Percentiles rank a stretch among this genome's conserved stretches.
phyloP scores from a whole-genome alignment of 2,797 vertebrate genomes.

The Poecilia wingei region DNA sequence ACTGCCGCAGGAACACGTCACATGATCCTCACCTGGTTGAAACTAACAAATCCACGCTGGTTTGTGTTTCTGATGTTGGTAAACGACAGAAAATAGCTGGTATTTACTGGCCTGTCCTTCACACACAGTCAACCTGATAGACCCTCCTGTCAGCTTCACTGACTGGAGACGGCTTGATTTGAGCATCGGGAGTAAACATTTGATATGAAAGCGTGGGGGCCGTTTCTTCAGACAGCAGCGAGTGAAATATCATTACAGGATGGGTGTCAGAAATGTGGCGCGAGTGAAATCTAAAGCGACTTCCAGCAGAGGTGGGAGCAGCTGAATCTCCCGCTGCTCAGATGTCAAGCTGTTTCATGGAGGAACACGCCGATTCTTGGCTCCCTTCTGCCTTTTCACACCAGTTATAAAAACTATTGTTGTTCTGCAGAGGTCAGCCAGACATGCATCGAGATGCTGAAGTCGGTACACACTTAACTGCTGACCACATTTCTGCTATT shows the following conservation, averaged over 20 bases:
- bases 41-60: slow-evolving; percentile 19
- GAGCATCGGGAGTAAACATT: slow-evolving; percentile 23
- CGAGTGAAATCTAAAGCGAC: slow-evolving; percentile 33
- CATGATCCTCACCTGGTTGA: slow-evolving; percentile 38
- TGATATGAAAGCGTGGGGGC: background rate
- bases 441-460: background rate
- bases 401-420: background rate
- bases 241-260: slow-evolving; percentile 21
- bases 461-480: slow-evolving; percentile 14
- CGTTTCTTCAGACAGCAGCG: slow-evolving; percentile 26
- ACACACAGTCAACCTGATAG: slow-evolving; percentile 10
- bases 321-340: slow-evolving; percentile 29
- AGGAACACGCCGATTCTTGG: background rate
- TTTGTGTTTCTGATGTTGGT: background rate
- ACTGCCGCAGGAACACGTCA: slow-evolving; percentile 19
- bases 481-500: slow-evolving; percentile 7
- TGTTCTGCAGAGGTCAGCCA: background rate
- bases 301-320: slow-evolving; percentile 16
- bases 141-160: slow-evolving; percentile 5
- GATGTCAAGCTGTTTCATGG: slow-evolving; percentile 34
- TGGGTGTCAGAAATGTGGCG: slow-evolving; percentile 24
- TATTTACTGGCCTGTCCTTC: background rate
- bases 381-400: background rate
- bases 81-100: background rate
- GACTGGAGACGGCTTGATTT: slow-evolving; percentile 19